Evolutionary conservation across 2,888 invertebrate genomes (phyloP).

Genomic region (Drosophila mulleri): DNA sequence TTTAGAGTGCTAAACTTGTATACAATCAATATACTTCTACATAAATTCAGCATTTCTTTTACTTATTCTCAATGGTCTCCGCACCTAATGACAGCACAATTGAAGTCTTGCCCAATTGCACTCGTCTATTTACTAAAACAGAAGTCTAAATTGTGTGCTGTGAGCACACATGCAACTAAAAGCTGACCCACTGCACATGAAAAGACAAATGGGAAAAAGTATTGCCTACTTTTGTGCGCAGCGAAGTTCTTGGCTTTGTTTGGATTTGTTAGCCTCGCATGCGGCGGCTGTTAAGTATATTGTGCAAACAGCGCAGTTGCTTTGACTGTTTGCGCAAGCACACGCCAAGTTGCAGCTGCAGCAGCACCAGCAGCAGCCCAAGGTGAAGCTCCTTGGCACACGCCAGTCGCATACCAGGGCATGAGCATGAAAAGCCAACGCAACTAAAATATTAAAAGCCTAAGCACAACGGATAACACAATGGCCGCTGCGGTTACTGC

Average conservation of each 20-base stretch:
- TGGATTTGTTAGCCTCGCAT: slow-evolving; percentile 30
- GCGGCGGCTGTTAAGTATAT: slow-evolving; percentile 53
- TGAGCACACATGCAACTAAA: slow-evolving; percentile 15
- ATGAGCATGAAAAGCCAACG: slow-evolving; percentile 48
- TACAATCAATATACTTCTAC: not conserved
- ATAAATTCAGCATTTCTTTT: not conserved
- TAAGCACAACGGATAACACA: slow-evolving; percentile 71
- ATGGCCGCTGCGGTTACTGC: slow-evolving; percentile 39
- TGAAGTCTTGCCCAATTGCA: not conserved
- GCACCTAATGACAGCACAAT: not conserved
- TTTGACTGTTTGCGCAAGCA: slow-evolving; percentile 43
- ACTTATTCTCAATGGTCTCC: not conserved
- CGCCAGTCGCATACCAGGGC: slow-evolving; percentile 19
- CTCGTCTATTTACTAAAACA: slow-evolving; percentile 1
- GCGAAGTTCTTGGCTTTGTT: slow-evolving; percentile 42
- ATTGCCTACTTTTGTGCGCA: slow-evolving; percentile 68
- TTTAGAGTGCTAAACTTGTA: not conserved
- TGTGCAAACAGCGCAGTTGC: slow-evolving; percentile 54
- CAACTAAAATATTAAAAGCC: slow-evolving; percentile 75
- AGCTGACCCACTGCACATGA: not conserved
- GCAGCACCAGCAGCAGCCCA: slow-evolving; percentile 19
- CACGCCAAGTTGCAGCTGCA: slow-evolving; percentile 12
- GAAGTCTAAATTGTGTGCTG: slow-evolving; percentile 35
- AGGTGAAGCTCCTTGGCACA: slow-evolving; percentile 43
- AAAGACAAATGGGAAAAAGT: slow-evolving; percentile 11